Conservation (phyloP, 2,113 vertebrate genomes). For the Abramis brama region DNA sequence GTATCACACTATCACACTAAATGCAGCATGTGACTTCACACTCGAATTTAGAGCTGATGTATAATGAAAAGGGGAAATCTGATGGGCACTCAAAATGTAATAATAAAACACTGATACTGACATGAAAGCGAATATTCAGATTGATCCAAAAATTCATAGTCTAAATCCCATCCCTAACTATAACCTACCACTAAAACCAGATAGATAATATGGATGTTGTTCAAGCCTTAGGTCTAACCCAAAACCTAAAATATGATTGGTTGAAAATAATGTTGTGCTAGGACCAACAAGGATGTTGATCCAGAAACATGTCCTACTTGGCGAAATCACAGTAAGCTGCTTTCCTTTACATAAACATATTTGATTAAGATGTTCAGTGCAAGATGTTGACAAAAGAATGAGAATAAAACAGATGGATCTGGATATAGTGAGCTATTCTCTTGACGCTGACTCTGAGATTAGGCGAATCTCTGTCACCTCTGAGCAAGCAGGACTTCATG, state of each 20-base stretch:
- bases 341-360: conserved; percentile 15
- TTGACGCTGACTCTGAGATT: background rate
- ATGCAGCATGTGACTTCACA: background rate
- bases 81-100: background rate
- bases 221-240: background rate
- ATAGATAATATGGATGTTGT: background rate
- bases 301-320: conserved; percentile 17
- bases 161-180: background rate
- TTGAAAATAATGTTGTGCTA: background rate
- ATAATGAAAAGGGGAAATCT: background rate
- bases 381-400: background rate
- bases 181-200: background rate
- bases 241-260: background rate
- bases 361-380: conserved; percentile 6
- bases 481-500: conserved; percentile 14
- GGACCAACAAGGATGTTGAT: conserved; percentile 24
- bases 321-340: conserved; percentile 21
- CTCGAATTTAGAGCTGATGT: background rate
- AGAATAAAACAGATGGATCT: background rate
- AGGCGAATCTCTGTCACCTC: conserved; percentile 17
- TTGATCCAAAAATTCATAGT: no score
- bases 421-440: background rate
- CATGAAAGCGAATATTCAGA: no score
- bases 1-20: background rate
- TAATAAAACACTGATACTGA: background rate